A percentile compares a stretch with the other conserved stretches of the same genome.
Conservation (phyloP, 2,113 vertebrate species). For the Pseudonaja textilis region DNA sequence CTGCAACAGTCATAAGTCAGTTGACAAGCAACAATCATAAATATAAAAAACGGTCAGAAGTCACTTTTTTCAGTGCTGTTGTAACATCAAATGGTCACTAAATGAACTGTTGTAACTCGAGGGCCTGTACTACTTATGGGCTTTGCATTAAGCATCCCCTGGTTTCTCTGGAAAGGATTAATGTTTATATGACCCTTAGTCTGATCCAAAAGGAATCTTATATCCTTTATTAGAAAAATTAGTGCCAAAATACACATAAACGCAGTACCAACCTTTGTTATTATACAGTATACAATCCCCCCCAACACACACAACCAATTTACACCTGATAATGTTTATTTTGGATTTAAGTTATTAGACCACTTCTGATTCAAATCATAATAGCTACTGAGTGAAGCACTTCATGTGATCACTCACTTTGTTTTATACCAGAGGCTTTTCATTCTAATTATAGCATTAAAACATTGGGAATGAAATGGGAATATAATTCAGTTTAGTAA, state of each 20-base stretch:
- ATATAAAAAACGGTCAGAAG: neutral
- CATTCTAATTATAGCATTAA: neutral
- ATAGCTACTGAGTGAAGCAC: slow-evolving; percentile 37
- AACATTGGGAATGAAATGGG: slow-evolving; percentile 25
- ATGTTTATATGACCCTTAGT: neutral
- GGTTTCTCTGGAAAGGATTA: neutral
- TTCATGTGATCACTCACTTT: slow-evolving; percentile 34
- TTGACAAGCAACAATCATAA: neutral
- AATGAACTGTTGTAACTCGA: neutral
- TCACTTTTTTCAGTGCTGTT: neutral
- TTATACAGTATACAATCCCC: slow-evolving; percentile 63
- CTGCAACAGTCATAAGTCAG: neutral
- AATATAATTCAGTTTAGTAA: slow-evolving; percentile 41
- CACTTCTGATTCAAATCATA: slow-evolving; percentile 42
- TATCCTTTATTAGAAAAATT: neutral
- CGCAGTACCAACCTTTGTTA: slow-evolving; percentile 62
- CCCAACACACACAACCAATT: slow-evolving; percentile 20
- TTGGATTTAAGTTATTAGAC: slow-evolving; percentile 54
- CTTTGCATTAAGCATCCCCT: neutral
- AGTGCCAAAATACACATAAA: neutral
- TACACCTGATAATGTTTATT: slow-evolving; percentile 65
- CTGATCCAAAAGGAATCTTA: neutral
- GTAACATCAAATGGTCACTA: neutral
- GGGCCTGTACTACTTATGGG: neutral
- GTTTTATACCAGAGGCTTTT: slow-evolving; percentile 12